phyloP scores from a whole-genome alignment of 2,113 vertebrate species.

The Cercocebus atys region DNA sequence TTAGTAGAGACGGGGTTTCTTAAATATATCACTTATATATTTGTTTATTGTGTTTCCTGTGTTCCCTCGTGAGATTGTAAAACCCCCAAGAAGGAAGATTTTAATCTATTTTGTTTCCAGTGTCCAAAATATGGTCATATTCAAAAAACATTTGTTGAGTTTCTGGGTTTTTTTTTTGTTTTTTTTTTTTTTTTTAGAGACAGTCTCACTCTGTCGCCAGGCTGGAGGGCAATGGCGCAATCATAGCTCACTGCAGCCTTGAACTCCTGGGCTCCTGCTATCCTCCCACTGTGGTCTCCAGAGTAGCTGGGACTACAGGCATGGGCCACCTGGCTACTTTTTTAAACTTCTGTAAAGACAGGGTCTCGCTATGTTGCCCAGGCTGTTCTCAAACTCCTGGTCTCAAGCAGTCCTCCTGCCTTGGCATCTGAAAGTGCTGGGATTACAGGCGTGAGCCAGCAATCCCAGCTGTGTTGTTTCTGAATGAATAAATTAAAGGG shows the following conservation, averaged over 20 bases:
- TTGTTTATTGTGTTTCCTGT: neutral
- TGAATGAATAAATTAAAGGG: neutral
- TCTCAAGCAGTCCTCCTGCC: neutral
- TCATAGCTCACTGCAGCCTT: too few species aligned
- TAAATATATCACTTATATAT: neutral
- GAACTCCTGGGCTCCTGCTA: too few species aligned
- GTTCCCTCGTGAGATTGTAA: neutral
- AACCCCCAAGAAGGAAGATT: neutral
- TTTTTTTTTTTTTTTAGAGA: too few species aligned
- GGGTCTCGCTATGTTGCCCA: neutral
- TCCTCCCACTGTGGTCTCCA: too few species aligned
- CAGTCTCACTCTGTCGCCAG: too few species aligned
- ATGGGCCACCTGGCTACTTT: too few species aligned
- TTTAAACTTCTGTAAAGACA: neutral
- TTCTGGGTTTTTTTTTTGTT: too few species aligned
- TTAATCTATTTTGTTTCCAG: neutral
- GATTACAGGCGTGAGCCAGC: neutral
- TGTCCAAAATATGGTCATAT: neutral
- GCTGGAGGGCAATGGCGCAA: too few species aligned
- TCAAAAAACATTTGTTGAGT: neutral
- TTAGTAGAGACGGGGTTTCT: too few species aligned
- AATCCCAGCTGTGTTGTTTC: accelerated
- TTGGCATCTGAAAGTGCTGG: neutral
- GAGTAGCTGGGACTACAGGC: too few species aligned
- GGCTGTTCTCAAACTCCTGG: neutral